These are phyloP conservation scores for Cancer borealis DNA, from an alignment of 2,888 invertebrate species.

Conservation along the genomic window DNA sequence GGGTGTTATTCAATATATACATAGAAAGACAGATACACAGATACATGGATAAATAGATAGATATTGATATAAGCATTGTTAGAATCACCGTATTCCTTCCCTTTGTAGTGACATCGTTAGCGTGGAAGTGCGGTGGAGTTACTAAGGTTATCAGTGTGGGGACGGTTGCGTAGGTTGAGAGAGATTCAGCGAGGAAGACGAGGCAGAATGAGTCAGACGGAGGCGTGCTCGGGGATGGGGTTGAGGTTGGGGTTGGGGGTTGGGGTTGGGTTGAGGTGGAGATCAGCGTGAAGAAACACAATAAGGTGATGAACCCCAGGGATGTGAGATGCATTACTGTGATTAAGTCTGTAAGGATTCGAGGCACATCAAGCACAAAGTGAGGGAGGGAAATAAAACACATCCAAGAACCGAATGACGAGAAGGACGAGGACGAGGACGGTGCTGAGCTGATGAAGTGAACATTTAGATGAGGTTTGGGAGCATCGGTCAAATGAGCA, in stretches of 20 bases:
- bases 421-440: background rate
- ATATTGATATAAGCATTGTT: too few species aligned
- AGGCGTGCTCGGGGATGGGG: background rate
- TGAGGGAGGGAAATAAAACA: background rate
- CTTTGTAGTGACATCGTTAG: background rate
- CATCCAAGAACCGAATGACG: background rate
- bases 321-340: constrained; percentile 28
- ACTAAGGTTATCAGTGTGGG: background rate
- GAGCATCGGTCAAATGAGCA: too few species aligned
- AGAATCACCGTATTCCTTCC: too few species aligned
- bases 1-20: too few species aligned
- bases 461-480: background rate
- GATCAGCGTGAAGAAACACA: background rate
- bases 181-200: background rate
- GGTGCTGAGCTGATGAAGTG: background rate
- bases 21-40: too few species aligned
- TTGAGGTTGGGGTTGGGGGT: background rate
- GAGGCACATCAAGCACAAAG: background rate
- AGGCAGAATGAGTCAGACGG: background rate
- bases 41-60: too few species aligned
- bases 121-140: background rate
- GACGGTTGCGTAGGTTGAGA: background rate
- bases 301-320: constrained; percentile 15
- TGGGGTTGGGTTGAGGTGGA: background rate
- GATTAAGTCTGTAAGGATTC: background rate